A percentile compares a stretch with the other conserved stretches of the same genome.
Conservation (phyloP, 2,113 vertebrate species). For the Pyxicephalus adspersus region DNA sequence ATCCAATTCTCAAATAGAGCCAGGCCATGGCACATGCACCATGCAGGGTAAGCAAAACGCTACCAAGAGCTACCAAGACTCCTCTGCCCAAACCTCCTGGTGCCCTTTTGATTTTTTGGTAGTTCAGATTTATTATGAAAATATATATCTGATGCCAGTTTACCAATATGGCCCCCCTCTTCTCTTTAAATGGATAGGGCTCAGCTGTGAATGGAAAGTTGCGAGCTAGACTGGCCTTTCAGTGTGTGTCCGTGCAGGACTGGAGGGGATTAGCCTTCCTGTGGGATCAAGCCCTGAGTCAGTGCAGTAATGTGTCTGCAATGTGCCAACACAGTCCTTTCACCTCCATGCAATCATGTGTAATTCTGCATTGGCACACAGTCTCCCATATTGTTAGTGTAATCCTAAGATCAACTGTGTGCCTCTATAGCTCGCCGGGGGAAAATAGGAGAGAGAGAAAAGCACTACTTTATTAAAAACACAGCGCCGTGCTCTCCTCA, state of each 20-base stretch:
- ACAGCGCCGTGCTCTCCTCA: conserved; percentile 36
- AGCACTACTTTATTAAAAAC: conserved; percentile 38
- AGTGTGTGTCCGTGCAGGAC: conserved; percentile 60
- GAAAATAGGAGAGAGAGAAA: conserved; percentile 4
- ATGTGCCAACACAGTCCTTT: conserved; percentile 61
- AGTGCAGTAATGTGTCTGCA: conserved; percentile 61
- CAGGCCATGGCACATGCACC: too few relatives aligned
- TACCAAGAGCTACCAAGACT: too few relatives aligned
- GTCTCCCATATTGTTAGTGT: conserved; percentile 56
- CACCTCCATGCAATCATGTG: conserved; percentile 51
- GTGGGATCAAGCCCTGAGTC: conserved; percentile 59
- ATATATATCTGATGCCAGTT: neutral
- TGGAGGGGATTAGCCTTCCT: conserved; percentile 60
- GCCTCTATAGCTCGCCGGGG: conserved; percentile 49
- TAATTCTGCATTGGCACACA: conserved; percentile 52
- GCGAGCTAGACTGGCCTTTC: conserved; percentile 56
- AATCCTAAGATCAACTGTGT: conserved; percentile 55
- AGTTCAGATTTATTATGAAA: too few relatives aligned
- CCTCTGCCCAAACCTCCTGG: too few relatives aligned
- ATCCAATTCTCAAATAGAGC: too few relatives aligned
- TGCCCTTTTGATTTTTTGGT: too few relatives aligned
- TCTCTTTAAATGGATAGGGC: neutral
- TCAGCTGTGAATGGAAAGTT: neutral
- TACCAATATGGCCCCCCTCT: neutral
- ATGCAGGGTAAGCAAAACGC: too few relatives aligned